These are phyloP conservation scores for Nyctibius bracteatus DNA, from an alignment of 2,113 vertebrate species.

Conservation along the genomic window DNA sequence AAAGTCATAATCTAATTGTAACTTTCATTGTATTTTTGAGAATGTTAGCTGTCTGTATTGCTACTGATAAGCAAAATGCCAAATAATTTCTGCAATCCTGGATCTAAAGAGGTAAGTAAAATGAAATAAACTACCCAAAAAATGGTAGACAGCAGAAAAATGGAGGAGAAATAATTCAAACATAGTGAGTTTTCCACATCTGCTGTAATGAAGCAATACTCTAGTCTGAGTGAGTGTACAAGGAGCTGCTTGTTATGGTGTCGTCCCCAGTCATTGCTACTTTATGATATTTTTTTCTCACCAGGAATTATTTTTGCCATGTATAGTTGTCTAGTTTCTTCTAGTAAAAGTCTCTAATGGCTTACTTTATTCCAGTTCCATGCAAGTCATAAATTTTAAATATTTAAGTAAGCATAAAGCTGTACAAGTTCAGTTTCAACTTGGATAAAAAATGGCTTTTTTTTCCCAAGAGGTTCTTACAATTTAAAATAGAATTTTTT, in stretches of 20 bases:
- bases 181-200: neutral
- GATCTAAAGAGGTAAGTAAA: neutral
- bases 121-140: neutral
- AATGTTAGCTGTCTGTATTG: neutral
- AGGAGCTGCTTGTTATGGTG: neutral
- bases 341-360: neutral
- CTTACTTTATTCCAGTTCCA: neutral
- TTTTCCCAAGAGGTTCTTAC: neutral
- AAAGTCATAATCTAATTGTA: neutral
- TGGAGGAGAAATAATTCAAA: neutral
- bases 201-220: neutral
- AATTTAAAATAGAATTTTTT: constrained; percentile 19
- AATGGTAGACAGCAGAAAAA: neutral
- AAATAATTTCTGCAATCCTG: neutral
- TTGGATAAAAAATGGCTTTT: constrained; percentile 9
- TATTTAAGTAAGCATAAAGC: neutral
- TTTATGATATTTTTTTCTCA: neutral
- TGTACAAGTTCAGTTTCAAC: neutral
- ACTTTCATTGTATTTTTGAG: neutral
- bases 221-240: neutral
- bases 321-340: neutral
- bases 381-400: neutral
- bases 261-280: neutral
- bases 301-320: neutral
- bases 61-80: neutral